Conservation (phyloP, 2,888 invertebrate species). For the Hanleya hanleyi region DNA sequence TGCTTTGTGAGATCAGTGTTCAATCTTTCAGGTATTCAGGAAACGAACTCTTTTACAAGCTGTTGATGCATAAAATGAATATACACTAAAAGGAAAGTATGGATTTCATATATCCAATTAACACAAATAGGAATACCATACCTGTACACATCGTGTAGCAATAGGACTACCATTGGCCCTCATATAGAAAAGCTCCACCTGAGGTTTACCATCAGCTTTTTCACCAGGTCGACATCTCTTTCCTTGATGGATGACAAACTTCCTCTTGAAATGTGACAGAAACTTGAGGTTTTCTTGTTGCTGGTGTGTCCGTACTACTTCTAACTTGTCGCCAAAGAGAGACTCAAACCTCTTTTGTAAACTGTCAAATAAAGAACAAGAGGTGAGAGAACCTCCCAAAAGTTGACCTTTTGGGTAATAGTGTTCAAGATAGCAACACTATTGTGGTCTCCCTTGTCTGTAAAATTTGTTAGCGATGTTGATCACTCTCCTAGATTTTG, state of each 20-base stretch:
- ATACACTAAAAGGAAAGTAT: neutral
- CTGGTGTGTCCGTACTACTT: constrained; percentile 95
- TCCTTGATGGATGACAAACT: constrained; percentile 88
- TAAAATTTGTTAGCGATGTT: too few relatives aligned
- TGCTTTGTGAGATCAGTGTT: too few relatives aligned
- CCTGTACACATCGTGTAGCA: constrained; percentile 92
- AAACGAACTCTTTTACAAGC: too few relatives aligned
- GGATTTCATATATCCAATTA: neutral
- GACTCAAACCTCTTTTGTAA: constrained; percentile 92
- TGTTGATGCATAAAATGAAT: too few relatives aligned
- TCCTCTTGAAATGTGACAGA: constrained; percentile 95
- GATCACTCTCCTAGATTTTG: too few relatives aligned
- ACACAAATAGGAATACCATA: constrained; percentile 35
- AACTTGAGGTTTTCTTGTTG: constrained; percentile 99
- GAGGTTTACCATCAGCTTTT: constrained; percentile 49
- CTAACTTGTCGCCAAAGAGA: constrained; percentile 90
- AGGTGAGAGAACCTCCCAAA: too few relatives aligned
- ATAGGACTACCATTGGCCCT: constrained; percentile 96
- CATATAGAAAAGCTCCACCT: constrained; percentile 90
- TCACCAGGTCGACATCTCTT: constrained; percentile 54
- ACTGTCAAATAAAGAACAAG: constrained; percentile 73
- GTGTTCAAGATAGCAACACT: too few relatives aligned
- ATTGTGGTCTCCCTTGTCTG: too few relatives aligned
- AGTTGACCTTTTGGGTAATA: too few relatives aligned
- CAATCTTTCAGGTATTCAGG: too few relatives aligned